phyloP scores from a whole-genome alignment of 2,888 invertebrate species.

The Coenonympha glycerion region DNA sequence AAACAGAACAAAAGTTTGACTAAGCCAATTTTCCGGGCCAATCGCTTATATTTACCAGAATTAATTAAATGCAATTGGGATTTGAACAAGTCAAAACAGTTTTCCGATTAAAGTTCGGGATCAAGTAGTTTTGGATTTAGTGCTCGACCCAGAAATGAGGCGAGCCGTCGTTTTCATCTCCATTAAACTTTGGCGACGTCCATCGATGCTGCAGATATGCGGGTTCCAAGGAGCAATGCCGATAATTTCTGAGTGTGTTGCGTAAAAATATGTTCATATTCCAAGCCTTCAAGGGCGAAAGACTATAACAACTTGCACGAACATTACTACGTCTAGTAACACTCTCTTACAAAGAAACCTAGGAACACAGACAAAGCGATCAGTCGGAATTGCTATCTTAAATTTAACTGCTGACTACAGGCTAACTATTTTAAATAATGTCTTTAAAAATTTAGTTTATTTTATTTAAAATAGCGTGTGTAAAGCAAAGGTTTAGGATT shows the following conservation, averaged over 20 bases:
- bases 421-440: too few relatives aligned
- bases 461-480: too few relatives aligned
- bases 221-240: slow-evolving; percentile 31
- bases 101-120: slow-evolving; percentile 43
- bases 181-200: slow-evolving; percentile 54
- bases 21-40: slow-evolving; percentile 7
- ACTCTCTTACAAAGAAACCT: too few relatives aligned
- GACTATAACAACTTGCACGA: too few relatives aligned
- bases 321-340: too few relatives aligned
- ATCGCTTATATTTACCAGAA: slow-evolving; percentile 15
- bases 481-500: too few relatives aligned
- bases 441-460: too few relatives aligned
- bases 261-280: slow-evolving; percentile 12
- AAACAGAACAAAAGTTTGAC: not conserved
- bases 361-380: too few relatives aligned
- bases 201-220: slow-evolving; percentile 45
- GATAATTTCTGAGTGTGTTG: slow-evolving; percentile 36
- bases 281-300: not conserved
- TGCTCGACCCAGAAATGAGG: slow-evolving; percentile 45
- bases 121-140: slow-evolving; percentile 60
- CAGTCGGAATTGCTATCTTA: too few relatives aligned
- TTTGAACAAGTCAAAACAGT: slow-evolving; percentile 16
- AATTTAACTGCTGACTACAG: too few relatives aligned
- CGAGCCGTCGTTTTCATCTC: slow-evolving; percentile 59
- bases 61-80: slow-evolving; percentile 15